Evolutionary conservation across 1,140 invertebrate species (phyloP).

Genomic region (Drosophila sp.): DNA sequence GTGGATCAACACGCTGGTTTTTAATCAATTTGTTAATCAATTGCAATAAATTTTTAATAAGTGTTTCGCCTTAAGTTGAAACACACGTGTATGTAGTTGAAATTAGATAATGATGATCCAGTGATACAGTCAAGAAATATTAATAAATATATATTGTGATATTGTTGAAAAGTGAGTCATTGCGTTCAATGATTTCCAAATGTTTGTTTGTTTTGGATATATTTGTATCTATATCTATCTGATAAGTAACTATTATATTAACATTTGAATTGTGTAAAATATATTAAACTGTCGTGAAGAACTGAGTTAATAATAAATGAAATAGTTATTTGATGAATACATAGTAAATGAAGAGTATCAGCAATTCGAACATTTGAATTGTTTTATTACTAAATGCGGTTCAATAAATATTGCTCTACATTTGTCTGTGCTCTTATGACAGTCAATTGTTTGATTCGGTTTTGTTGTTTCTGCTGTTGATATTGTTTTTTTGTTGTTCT

Average conservation of each 20-base stretch:
- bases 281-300: no score
- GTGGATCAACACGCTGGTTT: constrained; percentile 5
- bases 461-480: no score
- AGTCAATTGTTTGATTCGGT: constrained; percentile 18
- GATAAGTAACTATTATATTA: no score
- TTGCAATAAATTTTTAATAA: not conserved
- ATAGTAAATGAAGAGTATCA: no score
- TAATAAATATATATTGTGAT: constrained; percentile 9
- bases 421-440: constrained; percentile 8
- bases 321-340: no score
- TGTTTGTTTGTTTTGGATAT: not conserved
- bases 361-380: not conserved
- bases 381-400: not conserved
- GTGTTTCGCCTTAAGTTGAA: constrained; percentile 8
- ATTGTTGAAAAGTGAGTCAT: constrained; percentile 21
- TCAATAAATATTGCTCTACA: constrained; percentile 15
- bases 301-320: no score
- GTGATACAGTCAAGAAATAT: not conserved
- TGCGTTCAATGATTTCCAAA: constrained; percentile 5
- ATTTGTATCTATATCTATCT: not conserved
- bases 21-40: constrained; percentile 15
- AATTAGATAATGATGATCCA: constrained; percentile 4
- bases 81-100: constrained; percentile 1
- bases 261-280: no score
- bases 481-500: constrained; percentile 12